phyloP scores from a whole-genome alignment of 2,797 vertebrate genomes.

The Macrochelys suwanniensis region DNA sequence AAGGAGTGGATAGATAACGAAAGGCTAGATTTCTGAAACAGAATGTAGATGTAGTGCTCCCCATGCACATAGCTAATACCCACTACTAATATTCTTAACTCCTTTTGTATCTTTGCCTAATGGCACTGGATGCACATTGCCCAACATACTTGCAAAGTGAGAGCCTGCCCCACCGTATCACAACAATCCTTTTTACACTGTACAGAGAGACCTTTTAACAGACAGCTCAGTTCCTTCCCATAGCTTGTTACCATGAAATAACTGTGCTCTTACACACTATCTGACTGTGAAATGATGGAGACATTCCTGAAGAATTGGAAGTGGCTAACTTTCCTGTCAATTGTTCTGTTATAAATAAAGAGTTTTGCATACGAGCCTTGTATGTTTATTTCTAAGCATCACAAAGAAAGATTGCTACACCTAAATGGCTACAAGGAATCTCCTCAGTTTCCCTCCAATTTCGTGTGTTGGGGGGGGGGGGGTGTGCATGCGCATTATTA shows the following conservation, averaged over 20 bases:
- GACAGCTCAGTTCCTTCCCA: slow-evolving; percentile 15
- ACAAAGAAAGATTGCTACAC: accelerated
- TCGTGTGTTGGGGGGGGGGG: neutral
- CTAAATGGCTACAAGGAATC: neutral
- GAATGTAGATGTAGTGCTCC: neutral
- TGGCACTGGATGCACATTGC: neutral
- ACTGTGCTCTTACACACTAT: slow-evolving; percentile 59
- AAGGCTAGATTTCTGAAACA: neutral
- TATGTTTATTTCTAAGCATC: slow-evolving; percentile 65
- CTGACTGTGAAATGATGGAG: slow-evolving; percentile 79
- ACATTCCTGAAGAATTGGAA: slow-evolving; percentile 82
- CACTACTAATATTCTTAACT: neutral
- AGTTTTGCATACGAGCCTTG: slow-evolving; percentile 80
- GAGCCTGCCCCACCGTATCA: neutral
- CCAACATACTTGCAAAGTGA: slow-evolving; percentile 3
- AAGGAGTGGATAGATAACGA: neutral
- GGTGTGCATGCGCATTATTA: neutral
- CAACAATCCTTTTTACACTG: neutral
- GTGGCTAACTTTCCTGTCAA: slow-evolving; percentile 82
- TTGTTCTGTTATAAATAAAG: slow-evolving; percentile 85
- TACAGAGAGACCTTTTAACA: neutral
- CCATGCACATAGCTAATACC: neutral
- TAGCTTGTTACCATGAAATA: slow-evolving; percentile 60
- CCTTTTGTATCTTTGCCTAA: neutral
- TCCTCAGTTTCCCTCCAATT: neutral